Percentiles rank a stretch among this genome's conserved stretches.
Conservation (phyloP, 2,888 invertebrate species). For the Tinea pellionella region DNA sequence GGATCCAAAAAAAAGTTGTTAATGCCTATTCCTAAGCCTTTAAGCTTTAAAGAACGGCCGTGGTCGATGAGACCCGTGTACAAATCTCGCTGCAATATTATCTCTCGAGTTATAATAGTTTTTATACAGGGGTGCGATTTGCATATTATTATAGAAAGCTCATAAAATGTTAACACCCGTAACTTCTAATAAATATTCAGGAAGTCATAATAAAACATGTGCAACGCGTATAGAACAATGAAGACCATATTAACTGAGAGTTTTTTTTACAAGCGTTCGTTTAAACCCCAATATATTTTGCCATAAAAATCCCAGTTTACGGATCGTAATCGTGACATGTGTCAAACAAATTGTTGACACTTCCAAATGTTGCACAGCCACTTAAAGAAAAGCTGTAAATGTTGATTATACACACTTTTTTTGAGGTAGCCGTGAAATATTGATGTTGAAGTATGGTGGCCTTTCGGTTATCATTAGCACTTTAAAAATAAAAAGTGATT, state of each 20-base stretch:
- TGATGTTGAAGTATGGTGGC: neutral
- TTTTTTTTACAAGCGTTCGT: constrained; percentile 28
- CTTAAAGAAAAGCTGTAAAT: constrained; percentile 35
- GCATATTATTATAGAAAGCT: neutral
- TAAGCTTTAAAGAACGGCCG: too few species aligned
- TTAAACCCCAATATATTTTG: constrained; percentile 50
- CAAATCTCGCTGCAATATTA: too few species aligned
- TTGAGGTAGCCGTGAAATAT: constrained; percentile 1
- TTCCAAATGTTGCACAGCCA: constrained; percentile 37
- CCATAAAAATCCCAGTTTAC: constrained; percentile 49
- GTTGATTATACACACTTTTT: constrained; percentile 10
- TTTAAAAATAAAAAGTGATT: neutral
- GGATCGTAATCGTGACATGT: constrained; percentile 47
- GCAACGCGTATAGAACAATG: neutral
- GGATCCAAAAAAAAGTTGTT: too few species aligned
- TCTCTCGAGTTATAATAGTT: too few species aligned
- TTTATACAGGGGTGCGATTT: too few species aligned
- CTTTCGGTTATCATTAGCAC: neutral
- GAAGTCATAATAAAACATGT: neutral
- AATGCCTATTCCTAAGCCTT: too few species aligned
- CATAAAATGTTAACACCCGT: neutral
- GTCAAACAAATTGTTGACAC: constrained; percentile 60
- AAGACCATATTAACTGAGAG: neutral
- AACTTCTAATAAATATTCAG: neutral
- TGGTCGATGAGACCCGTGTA: too few species aligned